These are phyloP conservation scores for Gymnogyps californianus DNA, from an alignment of 2,113 vertebrate genomes.

Conservation along the genomic window DNA sequence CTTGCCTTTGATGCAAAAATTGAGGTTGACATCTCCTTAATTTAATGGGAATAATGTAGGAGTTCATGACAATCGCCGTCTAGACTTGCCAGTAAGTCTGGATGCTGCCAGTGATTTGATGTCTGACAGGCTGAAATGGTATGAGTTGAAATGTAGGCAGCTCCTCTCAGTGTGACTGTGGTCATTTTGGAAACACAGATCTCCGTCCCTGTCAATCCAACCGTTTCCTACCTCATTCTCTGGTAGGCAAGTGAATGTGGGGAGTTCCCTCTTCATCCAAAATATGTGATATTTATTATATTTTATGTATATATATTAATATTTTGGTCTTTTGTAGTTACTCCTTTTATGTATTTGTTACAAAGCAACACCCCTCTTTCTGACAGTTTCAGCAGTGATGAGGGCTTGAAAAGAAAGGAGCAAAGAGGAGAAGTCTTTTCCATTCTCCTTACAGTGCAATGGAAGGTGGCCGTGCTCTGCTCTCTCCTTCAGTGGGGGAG, in stretches of 20 bases:
- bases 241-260: not conserved
- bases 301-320: not conserved
- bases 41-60: not conserved
- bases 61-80: not conserved
- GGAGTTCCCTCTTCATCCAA: not conserved
- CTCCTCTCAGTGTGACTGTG: not conserved
- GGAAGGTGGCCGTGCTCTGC: not conserved
- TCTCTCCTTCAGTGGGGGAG: not conserved
- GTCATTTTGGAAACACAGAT: not conserved
- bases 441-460: not conserved
- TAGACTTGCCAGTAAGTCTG: not conserved
- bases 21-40: not conserved
- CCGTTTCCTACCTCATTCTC: not conserved
- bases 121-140: not conserved
- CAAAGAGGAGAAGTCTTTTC: not conserved
- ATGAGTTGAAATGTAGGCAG: not conserved
- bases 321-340: not conserved
- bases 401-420: not conserved
- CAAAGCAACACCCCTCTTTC: not conserved
- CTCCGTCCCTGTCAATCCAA: not conserved
- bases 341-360: not conserved
- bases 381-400: not conserved
- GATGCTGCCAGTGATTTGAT: not conserved
- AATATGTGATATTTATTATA: not conserved
- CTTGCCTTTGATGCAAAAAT: not conserved